A percentile compares a stretch with the other conserved stretches of the same genome.
Conservation (phyloP, 2,888 invertebrate genomes). For the Calliphora vomitoria region DNA sequence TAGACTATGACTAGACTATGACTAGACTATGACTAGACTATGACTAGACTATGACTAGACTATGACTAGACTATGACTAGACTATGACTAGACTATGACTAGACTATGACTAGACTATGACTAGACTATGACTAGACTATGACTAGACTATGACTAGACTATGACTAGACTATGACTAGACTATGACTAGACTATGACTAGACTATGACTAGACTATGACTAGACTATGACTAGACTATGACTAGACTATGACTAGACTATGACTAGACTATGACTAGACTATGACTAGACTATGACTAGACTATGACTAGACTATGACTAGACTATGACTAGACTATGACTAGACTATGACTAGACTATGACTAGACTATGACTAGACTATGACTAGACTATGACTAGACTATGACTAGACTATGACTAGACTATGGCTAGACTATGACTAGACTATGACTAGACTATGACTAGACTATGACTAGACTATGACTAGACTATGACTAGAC, state of each 20-base stretch:
- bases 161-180: background rate
- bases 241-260: constrained; percentile 6
- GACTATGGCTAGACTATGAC: background rate
- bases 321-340: too few relatives aligned
- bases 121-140: background rate
- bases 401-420: background rate
- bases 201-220: too few relatives aligned
- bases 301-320: too few relatives aligned
- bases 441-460: background rate
- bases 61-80: background rate
- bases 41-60: background rate
- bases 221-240: background rate
- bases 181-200: background rate
- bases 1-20: too few relatives aligned
- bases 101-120: too few relatives aligned
- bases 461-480: constrained; percentile 1
- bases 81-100: background rate
- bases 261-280: background rate
- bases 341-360: too few relatives aligned
- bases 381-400: background rate
- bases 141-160: background rate
- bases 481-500: background rate
- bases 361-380: background rate
- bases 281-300: background rate
- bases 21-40: background rate